These are phyloP conservation scores for Siniperca obscura DNA, from an alignment of 2,797 vertebrate genomes.

Conservation along the genomic window DNA sequence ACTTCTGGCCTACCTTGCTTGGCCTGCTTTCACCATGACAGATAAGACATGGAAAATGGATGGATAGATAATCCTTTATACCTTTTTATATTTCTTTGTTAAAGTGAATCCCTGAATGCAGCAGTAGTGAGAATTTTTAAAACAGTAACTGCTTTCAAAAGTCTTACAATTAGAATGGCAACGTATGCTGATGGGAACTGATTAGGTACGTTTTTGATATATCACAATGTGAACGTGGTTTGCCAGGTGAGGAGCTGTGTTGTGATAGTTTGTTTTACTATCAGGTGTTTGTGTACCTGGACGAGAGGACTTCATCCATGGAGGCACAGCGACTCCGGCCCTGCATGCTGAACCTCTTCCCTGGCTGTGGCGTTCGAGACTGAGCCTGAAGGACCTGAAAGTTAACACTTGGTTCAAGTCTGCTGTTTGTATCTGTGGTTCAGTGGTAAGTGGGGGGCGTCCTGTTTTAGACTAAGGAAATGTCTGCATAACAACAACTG, in stretches of 20 bases:
- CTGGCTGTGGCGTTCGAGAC: conserved; percentile 89
- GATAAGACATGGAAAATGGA: neutral
- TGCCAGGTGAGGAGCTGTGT: neutral
- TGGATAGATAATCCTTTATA: neutral
- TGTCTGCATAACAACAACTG: neutral
- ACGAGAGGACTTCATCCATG: conserved; percentile 85
- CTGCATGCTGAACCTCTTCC: conserved; percentile 86
- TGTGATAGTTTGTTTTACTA: neutral
- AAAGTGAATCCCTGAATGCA: neutral
- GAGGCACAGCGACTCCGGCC: conserved; percentile 93
- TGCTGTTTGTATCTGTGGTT: neutral
- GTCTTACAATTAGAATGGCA: neutral
- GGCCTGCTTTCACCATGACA: neutral
- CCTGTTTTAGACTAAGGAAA: neutral
- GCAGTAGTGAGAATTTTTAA: neutral
- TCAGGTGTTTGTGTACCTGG: conserved; percentile 65
- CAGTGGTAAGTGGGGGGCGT: neutral
- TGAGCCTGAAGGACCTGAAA: conserved; percentile 80
- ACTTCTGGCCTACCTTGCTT: neutral
- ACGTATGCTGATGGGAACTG: neutral
- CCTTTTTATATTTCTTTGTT: neutral
- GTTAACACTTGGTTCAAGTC: neutral
- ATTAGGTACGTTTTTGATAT: neutral
- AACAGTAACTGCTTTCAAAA: neutral
- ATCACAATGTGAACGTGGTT: neutral